These are phyloP conservation scores for Lepus europaeus DNA, from an alignment of 2,113 vertebrate genomes.

Conservation along the genomic window DNA sequence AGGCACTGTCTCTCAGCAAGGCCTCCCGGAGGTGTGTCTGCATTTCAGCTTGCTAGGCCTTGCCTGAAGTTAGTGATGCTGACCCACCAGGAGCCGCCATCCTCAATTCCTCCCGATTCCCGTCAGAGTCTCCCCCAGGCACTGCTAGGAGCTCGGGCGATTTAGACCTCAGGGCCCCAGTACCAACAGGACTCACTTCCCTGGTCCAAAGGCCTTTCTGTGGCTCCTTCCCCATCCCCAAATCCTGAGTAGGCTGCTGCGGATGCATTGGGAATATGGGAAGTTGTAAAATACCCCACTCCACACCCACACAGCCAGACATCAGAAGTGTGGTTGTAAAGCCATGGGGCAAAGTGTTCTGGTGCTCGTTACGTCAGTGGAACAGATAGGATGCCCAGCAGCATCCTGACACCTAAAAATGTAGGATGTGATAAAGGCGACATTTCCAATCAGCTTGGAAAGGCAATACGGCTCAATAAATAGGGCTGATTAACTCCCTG, in stretches of 20 bases:
- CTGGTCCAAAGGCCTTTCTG: not conserved
- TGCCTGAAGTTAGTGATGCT: not conserved
- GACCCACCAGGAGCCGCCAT: not conserved
- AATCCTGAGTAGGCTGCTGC: not conserved
- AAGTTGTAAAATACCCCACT: not conserved
- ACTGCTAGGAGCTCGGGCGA: not conserved
- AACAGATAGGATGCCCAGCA: not conserved
- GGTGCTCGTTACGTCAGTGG: not conserved
- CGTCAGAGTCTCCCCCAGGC: not conserved
- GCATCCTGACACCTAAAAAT: not conserved
- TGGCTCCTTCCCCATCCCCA: not conserved
- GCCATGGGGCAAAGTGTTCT: not conserved
- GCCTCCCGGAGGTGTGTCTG: not conserved
- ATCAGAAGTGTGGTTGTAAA: not conserved
- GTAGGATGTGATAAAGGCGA: not conserved
- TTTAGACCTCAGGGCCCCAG: not conserved
- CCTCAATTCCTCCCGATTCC: not conserved
- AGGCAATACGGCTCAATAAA: not conserved
- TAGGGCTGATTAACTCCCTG: not conserved
- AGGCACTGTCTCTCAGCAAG: not conserved
- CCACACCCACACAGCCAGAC: not conserved
- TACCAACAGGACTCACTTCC: not conserved
- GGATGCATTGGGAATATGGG: not conserved
- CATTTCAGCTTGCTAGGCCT: not conserved
- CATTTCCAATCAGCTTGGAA: slow-evolving; percentile 47